Evolutionary conservation across 2,797 vertebrate genomes (phyloP).

Genomic region (Linurgus olivaceus): DNA sequence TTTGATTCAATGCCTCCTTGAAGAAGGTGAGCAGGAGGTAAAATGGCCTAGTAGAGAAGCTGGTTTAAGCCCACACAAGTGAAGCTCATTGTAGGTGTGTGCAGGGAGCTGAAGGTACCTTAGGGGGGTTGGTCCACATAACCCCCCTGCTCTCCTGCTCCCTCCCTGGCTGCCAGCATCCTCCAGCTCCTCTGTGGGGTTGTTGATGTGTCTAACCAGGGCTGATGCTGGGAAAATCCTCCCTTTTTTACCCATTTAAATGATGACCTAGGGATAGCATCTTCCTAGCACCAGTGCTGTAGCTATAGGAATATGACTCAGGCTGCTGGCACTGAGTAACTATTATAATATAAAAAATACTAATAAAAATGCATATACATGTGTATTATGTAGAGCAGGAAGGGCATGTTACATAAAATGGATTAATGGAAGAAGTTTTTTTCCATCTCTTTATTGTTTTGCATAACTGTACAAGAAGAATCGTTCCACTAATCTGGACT

Average conservation of each 20-base stretch:
- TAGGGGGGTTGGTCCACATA: neutral
- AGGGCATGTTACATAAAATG: constrained; percentile 28
- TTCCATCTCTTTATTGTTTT: constrained; percentile 54
- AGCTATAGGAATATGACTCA: neutral
- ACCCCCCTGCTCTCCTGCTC: neutral
- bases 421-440: constrained; percentile 58
- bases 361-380: neutral
- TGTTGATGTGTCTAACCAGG: neutral
- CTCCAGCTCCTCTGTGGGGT: accelerated
- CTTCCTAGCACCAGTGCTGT: neutral
- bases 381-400: constrained; percentile 32
- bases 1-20: neutral
- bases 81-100: accelerated
- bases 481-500: constrained; percentile 33
- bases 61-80: neutral
- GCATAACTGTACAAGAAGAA: constrained; percentile 57
- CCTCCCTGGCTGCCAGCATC: neutral
- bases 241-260: neutral
- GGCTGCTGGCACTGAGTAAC: neutral
- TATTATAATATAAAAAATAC: neutral
- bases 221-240: neutral
- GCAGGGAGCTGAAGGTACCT: neutral
- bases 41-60: neutral
- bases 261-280: neutral
- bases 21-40: neutral